Evolutionary conservation across 92 coral and sea anemone species (phyloP).

Genomic region (Ricordea florida): DNA sequence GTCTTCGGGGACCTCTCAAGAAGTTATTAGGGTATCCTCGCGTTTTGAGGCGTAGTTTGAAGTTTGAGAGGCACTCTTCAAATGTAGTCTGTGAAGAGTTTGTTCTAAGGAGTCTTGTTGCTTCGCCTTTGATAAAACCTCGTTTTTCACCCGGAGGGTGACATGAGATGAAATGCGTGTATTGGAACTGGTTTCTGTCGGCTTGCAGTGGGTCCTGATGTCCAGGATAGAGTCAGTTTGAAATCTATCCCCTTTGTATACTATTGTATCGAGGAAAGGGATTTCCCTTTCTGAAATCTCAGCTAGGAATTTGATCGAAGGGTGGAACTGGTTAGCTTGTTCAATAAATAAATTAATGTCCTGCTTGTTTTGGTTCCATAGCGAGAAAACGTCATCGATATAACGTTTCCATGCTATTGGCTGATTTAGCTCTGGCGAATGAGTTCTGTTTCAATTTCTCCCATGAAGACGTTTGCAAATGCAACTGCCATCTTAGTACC

Average conservation of each 20-base stretch:
- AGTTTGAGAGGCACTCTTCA: too few relatives aligned
- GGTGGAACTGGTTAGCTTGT: slow-evolving; percentile 4
- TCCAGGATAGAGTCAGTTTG: not conserved
- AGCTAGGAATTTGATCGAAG: not conserved
- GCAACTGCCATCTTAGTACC: slow-evolving; percentile 22
- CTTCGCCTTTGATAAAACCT: slow-evolving; percentile 40
- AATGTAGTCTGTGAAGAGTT: too few relatives aligned
- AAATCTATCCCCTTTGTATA: slow-evolving; percentile 23
- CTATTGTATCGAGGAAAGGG: slow-evolving; percentile 8
- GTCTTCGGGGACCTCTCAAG: too few relatives aligned
- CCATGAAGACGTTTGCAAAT: slow-evolving; percentile 24
- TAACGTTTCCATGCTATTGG: slow-evolving; percentile 13
- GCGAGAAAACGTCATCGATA: slow-evolving; percentile 14
- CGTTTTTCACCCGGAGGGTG: slow-evolving; percentile 17
- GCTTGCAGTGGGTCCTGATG: slow-evolving; percentile 23
- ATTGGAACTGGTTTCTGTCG: slow-evolving; percentile 34
- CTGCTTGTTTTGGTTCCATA: not conserved
- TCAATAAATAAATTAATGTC: not conserved
- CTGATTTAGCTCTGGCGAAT: not conserved
- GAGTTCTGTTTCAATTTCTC: not conserved
- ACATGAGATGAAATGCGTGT: slow-evolving; percentile 36
- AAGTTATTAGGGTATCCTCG: too few relatives aligned
- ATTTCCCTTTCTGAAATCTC: not conserved
- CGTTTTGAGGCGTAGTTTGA: too few relatives aligned
- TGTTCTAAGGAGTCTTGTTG: slow-evolving; percentile 14